A percentile compares a stretch with the other conserved stretches of the same genome.
These are phyloP conservation scores for Idaea dimidiata DNA, from an alignment of 2,888 invertebrate genomes.

Conservation along the genomic window DNA sequence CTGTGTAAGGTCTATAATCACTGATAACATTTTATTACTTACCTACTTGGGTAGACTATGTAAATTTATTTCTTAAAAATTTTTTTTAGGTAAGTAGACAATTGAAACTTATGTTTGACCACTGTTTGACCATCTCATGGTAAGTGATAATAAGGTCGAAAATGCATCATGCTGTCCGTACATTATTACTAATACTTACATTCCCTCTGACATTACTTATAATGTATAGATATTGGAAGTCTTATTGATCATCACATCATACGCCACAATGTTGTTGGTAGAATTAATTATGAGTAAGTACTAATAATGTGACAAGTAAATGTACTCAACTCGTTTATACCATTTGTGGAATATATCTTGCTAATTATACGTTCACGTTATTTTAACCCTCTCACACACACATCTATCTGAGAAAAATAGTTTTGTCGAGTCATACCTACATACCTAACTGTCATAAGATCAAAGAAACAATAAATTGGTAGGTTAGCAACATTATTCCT, in stretches of 20 bases:
- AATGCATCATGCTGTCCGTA: no score
- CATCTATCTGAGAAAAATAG: neutral
- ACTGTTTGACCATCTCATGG: no score
- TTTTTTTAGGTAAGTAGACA: no score
- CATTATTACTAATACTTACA: no score
- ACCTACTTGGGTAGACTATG: no score
- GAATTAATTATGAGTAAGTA: constrained; percentile 21
- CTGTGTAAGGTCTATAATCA: no score
- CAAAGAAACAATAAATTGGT: neutral
- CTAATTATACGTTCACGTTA: neutral
- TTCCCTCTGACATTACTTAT: no score
- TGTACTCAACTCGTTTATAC: neutral
- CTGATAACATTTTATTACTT: no score
- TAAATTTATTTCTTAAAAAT: no score
- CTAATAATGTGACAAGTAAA: constrained; percentile 14
- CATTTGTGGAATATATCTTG: neutral
- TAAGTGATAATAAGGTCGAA: no score
- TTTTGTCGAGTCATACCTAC: neutral
- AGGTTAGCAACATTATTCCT: neutral
- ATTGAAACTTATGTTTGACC: no score
- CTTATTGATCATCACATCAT: neutral
- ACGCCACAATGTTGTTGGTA: constrained; percentile 12
- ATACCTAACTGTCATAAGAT: no score
- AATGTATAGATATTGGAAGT: neutral
- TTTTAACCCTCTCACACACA: neutral